These are phyloP conservation scores for Scaptomyza tumidula DNA, from an alignment of 2,888 invertebrate genomes.

Conservation along the genomic window DNA sequence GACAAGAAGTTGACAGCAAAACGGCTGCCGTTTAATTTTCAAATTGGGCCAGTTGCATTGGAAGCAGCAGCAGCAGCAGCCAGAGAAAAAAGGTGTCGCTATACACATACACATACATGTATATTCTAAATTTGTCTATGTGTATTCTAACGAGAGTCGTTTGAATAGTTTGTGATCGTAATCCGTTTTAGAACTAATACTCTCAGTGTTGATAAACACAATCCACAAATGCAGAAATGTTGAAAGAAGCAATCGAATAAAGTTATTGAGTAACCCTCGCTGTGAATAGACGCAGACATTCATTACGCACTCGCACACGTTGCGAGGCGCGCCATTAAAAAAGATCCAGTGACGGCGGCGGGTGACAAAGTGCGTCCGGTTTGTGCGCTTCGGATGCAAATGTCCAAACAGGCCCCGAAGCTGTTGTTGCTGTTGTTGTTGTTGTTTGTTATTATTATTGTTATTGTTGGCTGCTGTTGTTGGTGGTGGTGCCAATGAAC, in stretches of 20 bases:
- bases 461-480: neutral
- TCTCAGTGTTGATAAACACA: too few species aligned
- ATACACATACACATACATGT: neutral
- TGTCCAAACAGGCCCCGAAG: conserved; percentile 57
- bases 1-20: conserved; percentile 28
- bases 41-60: conserved; percentile 41
- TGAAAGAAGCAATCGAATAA: neutral
- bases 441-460: conserved; percentile 24
- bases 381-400: conserved; percentile 74
- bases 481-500: conserved; percentile 53
- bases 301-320: conserved; percentile 55
- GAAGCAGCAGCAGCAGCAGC: conserved; percentile 28
- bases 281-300: conserved; percentile 31
- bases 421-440: conserved; percentile 30
- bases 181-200: neutral
- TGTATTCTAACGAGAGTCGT: neutral
- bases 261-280: neutral
- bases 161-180: neutral
- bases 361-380: conserved; percentile 79
- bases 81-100: conserved; percentile 44
- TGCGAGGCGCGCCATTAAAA: conserved; percentile 63
- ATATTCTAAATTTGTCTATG: too few species aligned
- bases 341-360: conserved; percentile 65
- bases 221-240: too few species aligned
- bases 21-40: conserved; percentile 11